Percentiles rank a stretch among this genome's conserved stretches.
Conservation (phyloP, 2,797 vertebrate species). For the Cheracebus regulus region DNA sequence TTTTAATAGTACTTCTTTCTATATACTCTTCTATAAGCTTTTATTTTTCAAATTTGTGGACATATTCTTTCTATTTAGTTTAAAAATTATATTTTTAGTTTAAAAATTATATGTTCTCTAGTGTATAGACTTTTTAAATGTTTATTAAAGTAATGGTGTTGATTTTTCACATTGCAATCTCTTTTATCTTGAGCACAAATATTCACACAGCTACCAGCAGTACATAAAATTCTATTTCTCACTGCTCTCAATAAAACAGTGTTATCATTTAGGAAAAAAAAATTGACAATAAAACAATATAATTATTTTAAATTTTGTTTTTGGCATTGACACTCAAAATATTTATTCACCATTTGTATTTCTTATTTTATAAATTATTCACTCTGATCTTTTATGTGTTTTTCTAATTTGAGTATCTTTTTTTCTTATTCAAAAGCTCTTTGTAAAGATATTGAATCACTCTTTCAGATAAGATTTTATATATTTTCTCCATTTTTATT, state of each 20-base stretch:
- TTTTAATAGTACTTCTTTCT: background rate
- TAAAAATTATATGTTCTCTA: background rate
- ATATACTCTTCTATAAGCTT: background rate
- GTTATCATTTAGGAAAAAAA: background rate
- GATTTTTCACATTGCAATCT: background rate
- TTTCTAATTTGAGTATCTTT: background rate
- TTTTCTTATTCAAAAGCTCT: background rate
- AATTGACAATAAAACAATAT: background rate
- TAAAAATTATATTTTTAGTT: background rate
- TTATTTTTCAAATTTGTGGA: background rate
- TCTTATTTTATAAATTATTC: slow-evolving; percentile 16
- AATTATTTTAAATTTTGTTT: background rate
- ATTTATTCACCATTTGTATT: background rate
- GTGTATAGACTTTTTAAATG: background rate
- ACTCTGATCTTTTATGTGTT: background rate
- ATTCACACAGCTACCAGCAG: background rate
- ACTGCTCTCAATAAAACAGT: background rate
- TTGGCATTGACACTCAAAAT: background rate
- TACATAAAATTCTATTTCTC: background rate
- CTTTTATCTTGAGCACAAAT: slow-evolving; percentile 19
- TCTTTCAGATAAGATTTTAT: background rate
- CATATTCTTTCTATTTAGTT: background rate
- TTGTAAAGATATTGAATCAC: background rate
- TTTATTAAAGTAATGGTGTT: background rate
- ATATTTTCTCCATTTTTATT: background rate